Evolutionary conservation across 2,888 invertebrate genomes (phyloP), one percentile per base, ranked within the genome.

Genomic region (Caenorhabditis sp.): DNA sequence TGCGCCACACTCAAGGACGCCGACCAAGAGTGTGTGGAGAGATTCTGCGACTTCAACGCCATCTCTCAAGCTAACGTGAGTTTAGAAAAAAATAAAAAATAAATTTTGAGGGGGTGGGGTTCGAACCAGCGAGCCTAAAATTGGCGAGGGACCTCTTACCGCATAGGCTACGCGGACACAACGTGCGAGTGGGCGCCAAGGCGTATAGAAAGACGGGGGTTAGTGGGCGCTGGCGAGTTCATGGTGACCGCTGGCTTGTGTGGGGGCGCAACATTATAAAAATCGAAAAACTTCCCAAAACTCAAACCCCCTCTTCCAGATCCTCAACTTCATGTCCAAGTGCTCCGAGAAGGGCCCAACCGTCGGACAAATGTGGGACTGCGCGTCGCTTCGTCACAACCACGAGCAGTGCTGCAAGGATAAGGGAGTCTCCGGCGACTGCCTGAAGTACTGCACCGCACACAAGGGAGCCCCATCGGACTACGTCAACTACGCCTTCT

Each of bases 331-430:
- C 84, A 85, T 91, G 64, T 84, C 88, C n/a, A 87, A 88, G n/a
- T 91, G 91, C 79, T 84, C 86, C 2, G 86, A 91, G 6, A 86
- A 88, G 35, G 91, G 91, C 47, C 91, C 91, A 41, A 91, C 91
- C 8, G 91, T 91, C 44, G 91, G 91, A 44, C 90, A 90, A 77
- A 91, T 91, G 91, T 90, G 91, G 91, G 91, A 91, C 66, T 91
- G 91, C 63, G 91, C 91, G 5, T 91, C 91, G 0, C 86, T 87
- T 14, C 77, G 91, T 54, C 90, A 87, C 28, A 90, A 91, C 69
- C 91, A 91, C 80, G 76, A 81, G 14, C 61, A 59, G 6, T 91
- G 91, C 73, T 91, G 91, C 44, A 44, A 61, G 22, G 41, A 63
- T 19, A 79, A 82, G 47, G 89, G 89, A 63, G 89, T 89, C n/a